Conservation (phyloP, 2,888 invertebrate genomes). For the Aethes cnicana region DNA sequence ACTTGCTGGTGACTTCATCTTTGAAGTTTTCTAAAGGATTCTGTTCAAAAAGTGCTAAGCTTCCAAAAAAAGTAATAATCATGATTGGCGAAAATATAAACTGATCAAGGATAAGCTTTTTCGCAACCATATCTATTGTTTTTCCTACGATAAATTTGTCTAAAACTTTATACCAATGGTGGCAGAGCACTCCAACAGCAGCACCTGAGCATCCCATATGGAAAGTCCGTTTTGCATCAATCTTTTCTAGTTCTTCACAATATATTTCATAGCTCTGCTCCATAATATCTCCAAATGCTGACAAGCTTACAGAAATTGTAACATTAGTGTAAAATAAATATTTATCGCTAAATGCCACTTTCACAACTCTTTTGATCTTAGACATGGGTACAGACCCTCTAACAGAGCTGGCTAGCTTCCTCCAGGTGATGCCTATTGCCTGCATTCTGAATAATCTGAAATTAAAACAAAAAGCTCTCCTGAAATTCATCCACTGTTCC, state of each 20-base stretch:
- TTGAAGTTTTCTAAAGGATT: conserved; percentile 84
- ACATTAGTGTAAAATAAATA: conserved; percentile 92
- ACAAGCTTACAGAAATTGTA: conserved; percentile 88
- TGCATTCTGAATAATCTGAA: conserved; percentile 58
- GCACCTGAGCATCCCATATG: conserved; percentile 92
- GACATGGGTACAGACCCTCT: conserved; percentile 43
- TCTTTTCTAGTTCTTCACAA: conserved; percentile 81
- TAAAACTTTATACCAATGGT: conserved; percentile 93
- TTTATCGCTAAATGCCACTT: conserved; percentile 84
- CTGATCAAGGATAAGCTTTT: conserved; percentile 93
- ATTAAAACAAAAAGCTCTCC: conserved; percentile 34
- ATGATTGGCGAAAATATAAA: conserved; percentile 92
- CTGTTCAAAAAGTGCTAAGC: conserved; percentile 88
- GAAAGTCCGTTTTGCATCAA: conserved; percentile 84
- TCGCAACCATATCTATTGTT: conserved; percentile 85
- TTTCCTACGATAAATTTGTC: conserved; percentile 89
- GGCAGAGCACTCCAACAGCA: conserved; percentile 90
- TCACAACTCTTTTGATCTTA: conserved; percentile 49
- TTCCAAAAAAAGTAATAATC: conserved; percentile 91
- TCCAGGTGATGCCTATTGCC: conserved; percentile 59
- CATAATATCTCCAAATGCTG: conserved; percentile 89
- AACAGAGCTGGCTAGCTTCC: conserved; percentile 55
- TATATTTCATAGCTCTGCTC: conserved; percentile 92
- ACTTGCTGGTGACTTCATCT: conserved; percentile 88
- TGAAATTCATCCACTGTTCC: too few relatives aligned